Evolutionary conservation across 2,888 invertebrate genomes (phyloP).

Genomic region (Agrotis segetum): DNA sequence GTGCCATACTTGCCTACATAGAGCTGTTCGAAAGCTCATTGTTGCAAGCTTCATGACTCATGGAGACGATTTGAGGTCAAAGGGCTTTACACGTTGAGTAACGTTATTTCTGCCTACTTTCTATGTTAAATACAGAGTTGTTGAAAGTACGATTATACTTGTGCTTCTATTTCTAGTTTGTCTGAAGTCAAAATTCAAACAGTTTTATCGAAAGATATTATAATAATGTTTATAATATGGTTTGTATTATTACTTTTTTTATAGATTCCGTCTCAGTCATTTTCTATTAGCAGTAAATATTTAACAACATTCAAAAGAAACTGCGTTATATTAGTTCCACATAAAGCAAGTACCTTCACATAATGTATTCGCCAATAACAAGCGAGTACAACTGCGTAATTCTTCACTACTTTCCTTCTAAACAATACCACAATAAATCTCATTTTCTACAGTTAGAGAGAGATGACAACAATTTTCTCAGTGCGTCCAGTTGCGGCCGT

Average conservation of each 20-base stretch:
- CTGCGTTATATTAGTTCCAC: slow-evolving; percentile 13
- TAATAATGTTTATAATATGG: neutral
- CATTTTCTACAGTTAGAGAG: slow-evolving; percentile 32
- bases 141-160: neutral
- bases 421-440: slow-evolving; percentile 39
- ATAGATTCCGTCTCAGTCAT: neutral
- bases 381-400: slow-evolving; percentile 10
- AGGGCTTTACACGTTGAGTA: slow-evolving; percentile 77
- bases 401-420: slow-evolving; percentile 30
- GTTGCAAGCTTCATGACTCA: slow-evolving; percentile 74
- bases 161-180: slow-evolving; percentile 1
- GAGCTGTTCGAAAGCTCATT: slow-evolving; percentile 67
- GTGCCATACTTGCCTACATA: slow-evolving; percentile 28
- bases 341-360: slow-evolving; percentile 3
- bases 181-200: too few species aligned
- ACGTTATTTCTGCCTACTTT: slow-evolving; percentile 69
- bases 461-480: slow-evolving; percentile 35
- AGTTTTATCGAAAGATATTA: neutral
- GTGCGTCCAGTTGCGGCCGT: slow-evolving; percentile 20
- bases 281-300: neutral
- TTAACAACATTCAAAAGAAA: slow-evolving; percentile 3
- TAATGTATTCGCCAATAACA: slow-evolving; percentile 13
- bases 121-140: slow-evolving; percentile 49
- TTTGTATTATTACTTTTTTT: neutral
- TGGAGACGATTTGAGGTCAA: slow-evolving; percentile 76